Percentiles rank a stretch among this genome's conserved stretches.
phyloP scores from a whole-genome alignment of 2,888 invertebrate species.

The Catocala nupta region DNA sequence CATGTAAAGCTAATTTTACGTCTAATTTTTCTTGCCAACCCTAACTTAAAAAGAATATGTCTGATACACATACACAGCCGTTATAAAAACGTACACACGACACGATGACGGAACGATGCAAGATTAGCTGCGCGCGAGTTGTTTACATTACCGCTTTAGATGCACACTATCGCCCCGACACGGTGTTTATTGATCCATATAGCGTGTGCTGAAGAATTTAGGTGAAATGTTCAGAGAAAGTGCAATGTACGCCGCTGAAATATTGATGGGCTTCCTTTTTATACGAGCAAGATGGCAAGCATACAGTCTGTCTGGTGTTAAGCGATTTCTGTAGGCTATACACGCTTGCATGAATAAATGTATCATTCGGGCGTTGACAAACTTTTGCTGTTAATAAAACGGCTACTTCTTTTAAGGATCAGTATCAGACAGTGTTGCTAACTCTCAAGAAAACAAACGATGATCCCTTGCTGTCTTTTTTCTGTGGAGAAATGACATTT shows the following conservation, averaged over 20 bases:
- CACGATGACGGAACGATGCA: conserved; percentile 52
- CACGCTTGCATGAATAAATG: too few relatives aligned
- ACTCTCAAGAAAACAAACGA: too few relatives aligned
- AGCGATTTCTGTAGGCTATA: too few relatives aligned
- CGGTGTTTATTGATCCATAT: conserved; percentile 25
- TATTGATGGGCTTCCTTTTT: neutral
- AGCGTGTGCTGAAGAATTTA: conserved; percentile 1
- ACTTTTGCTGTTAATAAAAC: too few relatives aligned
- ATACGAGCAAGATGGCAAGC: too few relatives aligned
- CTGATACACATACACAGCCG: conserved; percentile 27
- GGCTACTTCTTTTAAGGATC: too few relatives aligned
- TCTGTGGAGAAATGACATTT: too few relatives aligned
- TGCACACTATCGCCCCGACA: conserved; percentile 16
- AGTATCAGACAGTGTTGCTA: too few relatives aligned
- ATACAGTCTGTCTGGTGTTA: too few relatives aligned
- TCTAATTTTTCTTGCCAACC: conserved; percentile 8
- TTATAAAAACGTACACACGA: conserved; percentile 40
- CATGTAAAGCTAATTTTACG: too few relatives aligned
- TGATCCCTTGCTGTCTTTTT: too few relatives aligned
- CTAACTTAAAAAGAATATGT: conserved; percentile 9
- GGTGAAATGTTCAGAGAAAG: conserved; percentile 5
- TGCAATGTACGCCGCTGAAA: neutral
- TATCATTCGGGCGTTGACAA: too few relatives aligned
- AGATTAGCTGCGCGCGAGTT: conserved; percentile 50
- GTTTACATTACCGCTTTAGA: conserved; percentile 37